These are phyloP conservation scores for Puma concolor DNA, from an alignment of 2,113 vertebrate species.

Conservation along the genomic window DNA sequence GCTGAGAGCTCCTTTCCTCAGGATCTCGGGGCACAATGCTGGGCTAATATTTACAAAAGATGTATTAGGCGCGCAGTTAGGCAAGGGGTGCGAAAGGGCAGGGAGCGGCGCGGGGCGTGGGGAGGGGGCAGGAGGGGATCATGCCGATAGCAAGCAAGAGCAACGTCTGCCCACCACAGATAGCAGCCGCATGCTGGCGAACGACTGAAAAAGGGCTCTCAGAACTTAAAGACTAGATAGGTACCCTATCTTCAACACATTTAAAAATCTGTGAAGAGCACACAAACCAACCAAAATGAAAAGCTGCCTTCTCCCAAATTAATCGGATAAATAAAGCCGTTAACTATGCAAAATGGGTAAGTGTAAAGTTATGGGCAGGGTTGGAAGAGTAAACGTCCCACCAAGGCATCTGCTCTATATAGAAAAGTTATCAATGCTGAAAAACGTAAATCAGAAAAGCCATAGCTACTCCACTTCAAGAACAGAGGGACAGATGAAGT, in stretches of 20 bases:
- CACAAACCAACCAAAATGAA: background rate
- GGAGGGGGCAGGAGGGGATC: background rate
- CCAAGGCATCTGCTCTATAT: background rate
- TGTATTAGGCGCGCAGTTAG: background rate
- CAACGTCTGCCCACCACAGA: too few species aligned
- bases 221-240: background rate
- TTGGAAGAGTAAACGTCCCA: background rate
- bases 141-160: rapidly evolving
- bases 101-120: rapidly evolving
- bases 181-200: background rate
- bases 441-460: background rate
- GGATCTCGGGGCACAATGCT: background rate
- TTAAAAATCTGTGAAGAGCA: background rate
- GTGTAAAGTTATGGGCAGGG: background rate
- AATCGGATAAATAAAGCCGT: background rate
- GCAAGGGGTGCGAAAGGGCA: too few species aligned
- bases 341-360: background rate
- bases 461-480: background rate
- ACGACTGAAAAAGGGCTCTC: background rate
- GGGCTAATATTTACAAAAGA: background rate
- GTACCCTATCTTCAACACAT: background rate
- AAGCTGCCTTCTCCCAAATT: background rate
- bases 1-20: background rate
- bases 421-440: background rate
- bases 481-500: background rate